phyloP scores from a whole-genome alignment of 2,888 invertebrate genomes.

The Drosophila buzzatii region DNA sequence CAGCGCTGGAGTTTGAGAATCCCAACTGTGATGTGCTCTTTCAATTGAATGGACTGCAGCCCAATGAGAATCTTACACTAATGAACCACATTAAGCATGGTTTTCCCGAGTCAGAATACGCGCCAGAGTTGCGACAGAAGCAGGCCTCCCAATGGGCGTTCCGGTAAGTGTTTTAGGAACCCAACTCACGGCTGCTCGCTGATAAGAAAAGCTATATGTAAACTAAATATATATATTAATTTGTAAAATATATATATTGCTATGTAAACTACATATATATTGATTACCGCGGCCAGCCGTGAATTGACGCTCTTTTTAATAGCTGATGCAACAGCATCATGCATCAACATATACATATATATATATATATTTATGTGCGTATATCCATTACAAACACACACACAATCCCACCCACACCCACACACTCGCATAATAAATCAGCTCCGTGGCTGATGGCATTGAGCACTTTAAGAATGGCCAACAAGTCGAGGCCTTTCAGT shows the following conservation, averaged over 20 bases:
- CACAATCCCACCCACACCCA: slow-evolving; percentile 3
- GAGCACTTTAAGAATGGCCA: slow-evolving; percentile 96
- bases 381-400: slow-evolving; percentile 30
- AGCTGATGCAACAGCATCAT: background rate
- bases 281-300: slow-evolving; percentile 25
- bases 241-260: background rate
- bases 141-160: slow-evolving; percentile 98
- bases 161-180: slow-evolving; percentile 85
- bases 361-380: slow-evolving; percentile 28
- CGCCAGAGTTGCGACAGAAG: slow-evolving; percentile 92
- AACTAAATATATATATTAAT: background rate
- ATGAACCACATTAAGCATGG: slow-evolving; percentile 87
- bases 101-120: slow-evolving; percentile 93
- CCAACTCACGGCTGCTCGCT: slow-evolving; percentile 29
- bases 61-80: slow-evolving; percentile 80
- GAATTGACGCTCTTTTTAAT: slow-evolving; percentile 4
- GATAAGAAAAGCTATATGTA: slow-evolving; percentile 16
- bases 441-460: slow-evolving; percentile 96
- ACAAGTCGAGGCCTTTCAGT: slow-evolving; percentile 97
- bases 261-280: background rate
- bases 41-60: slow-evolving; percentile 88
- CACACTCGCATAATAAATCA: slow-evolving; percentile 44
- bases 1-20: slow-evolving; percentile 94
- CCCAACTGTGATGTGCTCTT: slow-evolving; percentile 94
- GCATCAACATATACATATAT: slow-evolving; percentile 6